Evolutionary conservation across 53 echinoderm and acorn worm species (phyloP), one percentile per base, ranked within the genome.

Genomic region (Actinopyga echinites): DNA sequence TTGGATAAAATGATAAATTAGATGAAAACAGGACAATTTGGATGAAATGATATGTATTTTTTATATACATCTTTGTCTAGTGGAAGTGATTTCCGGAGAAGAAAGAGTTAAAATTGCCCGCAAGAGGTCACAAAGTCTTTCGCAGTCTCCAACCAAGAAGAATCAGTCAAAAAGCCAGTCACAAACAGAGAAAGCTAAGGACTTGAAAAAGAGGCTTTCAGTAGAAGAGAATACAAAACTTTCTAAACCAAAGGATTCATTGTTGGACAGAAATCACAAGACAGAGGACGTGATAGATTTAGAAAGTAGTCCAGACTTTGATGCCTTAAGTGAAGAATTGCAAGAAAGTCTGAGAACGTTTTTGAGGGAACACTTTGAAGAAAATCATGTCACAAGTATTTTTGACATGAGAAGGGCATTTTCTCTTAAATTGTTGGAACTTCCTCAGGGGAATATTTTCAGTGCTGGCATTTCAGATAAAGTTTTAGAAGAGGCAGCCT

Each of bases 401-500:
- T 31, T 86, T 0, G 94, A 94, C 58, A 86, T 97, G 88, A 86
- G 94, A 38, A 88, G 89, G 53, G 43, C 88, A 37, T 43, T 94
- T 21, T 65, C 88, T 30, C 24, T 86, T 42, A 79, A 87, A 49
- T 49, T 97, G 65, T 84, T 92, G 61, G 92, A 92, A 68, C 55
- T 60, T 23, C 89, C 90, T 15, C 87, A 90, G 32, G 92, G 90
- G 49, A 84, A 93, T 80, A 69, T 89, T 29, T 79, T 94, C 42
- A 88, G 86, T 20, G 79, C 82, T 19, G 90, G 92, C 6, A 88
- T 94, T 63, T 87, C 92, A 0, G 97, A 97, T 62, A 62, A 57
- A 25, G 83, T 86, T 69, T 61, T 97, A n/a, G 97, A 94, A 37
- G 86, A 94, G 59, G 90, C 92, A 57, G 92, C 94, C 10, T 52